These are phyloP conservation scores for Himalopsyche anomala DNA, from an alignment of 2,888 invertebrate genomes.

Conservation along the genomic window DNA sequence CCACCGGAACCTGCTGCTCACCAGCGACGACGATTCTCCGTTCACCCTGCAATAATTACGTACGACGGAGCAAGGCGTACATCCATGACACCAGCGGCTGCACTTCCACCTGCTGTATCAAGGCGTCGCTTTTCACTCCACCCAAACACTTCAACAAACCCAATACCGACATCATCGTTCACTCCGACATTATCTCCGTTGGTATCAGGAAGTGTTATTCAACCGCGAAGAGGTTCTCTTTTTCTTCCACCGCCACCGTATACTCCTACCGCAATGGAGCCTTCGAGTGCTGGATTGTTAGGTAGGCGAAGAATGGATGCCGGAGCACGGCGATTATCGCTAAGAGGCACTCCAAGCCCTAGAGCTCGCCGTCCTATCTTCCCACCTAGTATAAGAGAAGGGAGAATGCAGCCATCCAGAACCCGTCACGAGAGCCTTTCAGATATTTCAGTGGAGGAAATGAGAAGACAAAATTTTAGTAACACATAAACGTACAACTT, in stretches of 20 bases:
- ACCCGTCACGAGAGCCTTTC: slow-evolving; percentile 73
- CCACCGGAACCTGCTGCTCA: slow-evolving; percentile 66
- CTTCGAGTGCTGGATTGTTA: slow-evolving; percentile 46
- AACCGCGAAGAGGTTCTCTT: slow-evolving; percentile 73
- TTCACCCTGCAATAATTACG: slow-evolving; percentile 69
- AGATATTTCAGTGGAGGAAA: slow-evolving; percentile 75
- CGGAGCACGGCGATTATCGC: slow-evolving; percentile 70
- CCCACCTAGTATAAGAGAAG: slow-evolving; percentile 66
- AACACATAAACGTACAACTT: background rate
- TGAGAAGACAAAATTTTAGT: slow-evolving; percentile 72
- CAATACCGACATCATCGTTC: slow-evolving; percentile 72
- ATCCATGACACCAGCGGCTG: slow-evolving; percentile 69
- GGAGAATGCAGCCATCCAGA: slow-evolving; percentile 55
- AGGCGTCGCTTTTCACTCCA: slow-evolving; percentile 65
- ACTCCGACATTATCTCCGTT: slow-evolving; percentile 75
- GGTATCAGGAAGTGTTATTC: slow-evolving; percentile 73
- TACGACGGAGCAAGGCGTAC: slow-evolving; percentile 66
- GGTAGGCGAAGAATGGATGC: slow-evolving; percentile 50
- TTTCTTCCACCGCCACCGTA: slow-evolving; percentile 73
- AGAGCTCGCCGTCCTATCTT: slow-evolving; percentile 66
- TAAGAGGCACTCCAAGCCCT: slow-evolving; percentile 71
- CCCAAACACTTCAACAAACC: slow-evolving; percentile 71
- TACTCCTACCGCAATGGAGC: slow-evolving; percentile 67
- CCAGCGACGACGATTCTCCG: slow-evolving; percentile 71
- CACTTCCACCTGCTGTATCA: slow-evolving; percentile 67